These are phyloP conservation scores for Recurvirostra avosetta DNA, from an alignment of 2,113 vertebrate genomes.

Conservation along the genomic window DNA sequence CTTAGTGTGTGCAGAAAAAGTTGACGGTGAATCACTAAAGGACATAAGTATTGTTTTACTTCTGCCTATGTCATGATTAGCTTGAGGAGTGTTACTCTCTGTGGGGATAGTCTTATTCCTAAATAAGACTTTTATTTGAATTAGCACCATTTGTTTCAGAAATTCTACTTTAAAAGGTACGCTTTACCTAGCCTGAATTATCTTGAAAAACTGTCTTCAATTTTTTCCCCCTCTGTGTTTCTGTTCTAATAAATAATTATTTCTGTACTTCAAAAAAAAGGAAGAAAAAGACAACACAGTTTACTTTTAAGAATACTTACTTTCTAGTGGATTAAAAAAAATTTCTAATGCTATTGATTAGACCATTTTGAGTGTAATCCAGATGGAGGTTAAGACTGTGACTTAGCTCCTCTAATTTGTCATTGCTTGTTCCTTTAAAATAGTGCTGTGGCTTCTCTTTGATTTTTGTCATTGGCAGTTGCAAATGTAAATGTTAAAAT, in stretches of 20 bases:
- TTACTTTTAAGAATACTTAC: background rate
- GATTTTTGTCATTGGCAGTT: background rate
- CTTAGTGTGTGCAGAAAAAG: background rate
- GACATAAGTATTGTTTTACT: background rate
- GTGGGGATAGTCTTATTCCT: background rate
- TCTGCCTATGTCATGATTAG: background rate
- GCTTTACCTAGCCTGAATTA: background rate
- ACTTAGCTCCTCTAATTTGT: background rate
- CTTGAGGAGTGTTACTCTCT: background rate
- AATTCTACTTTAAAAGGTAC: background rate
- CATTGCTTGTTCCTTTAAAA: background rate
- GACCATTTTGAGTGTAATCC: background rate
- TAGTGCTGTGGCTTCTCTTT: background rate
- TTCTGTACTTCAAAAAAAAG: background rate
- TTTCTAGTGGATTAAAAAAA: background rate
- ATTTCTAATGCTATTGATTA: background rate
- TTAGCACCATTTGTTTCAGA: background rate
- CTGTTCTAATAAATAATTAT: background rate
- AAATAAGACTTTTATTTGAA: background rate
- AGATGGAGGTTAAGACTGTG: background rate
- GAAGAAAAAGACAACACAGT: background rate
- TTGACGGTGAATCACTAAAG: background rate
- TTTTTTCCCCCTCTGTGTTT: accelerated
- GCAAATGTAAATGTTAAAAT: slow-evolving; percentile 27
- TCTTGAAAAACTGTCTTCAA: background rate